Base-by-base conservation (phyloP, 2,797 vertebrate genomes). In the Rhinogobio ventralis region DNA sequence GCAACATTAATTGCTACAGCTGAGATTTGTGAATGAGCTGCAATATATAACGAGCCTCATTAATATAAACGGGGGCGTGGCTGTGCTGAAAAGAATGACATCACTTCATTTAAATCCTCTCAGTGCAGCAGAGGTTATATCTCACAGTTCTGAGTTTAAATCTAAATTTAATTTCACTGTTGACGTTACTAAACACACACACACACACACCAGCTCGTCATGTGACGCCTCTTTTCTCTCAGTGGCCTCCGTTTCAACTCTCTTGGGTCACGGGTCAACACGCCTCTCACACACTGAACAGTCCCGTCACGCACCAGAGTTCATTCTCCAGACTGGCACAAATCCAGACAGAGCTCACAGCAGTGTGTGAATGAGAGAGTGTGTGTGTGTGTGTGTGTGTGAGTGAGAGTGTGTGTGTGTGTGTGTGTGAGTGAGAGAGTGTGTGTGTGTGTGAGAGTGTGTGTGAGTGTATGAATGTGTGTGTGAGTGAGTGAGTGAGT, bases 161-260 rank as follows among this genome's bases (percentile, higher is more conserved):
- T 49, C 46, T 17, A 17, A 49, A 49, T 1, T 5, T 49, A 2
- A 49, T 17, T 49, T 49, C 46, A 17, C 46, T 49, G 46, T 49
- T 49, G 46, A 15, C 19, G 19, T 20, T 53, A 1, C 51, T 20
- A 20, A 49, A 49, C 15, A 17, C 15, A 49, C 49, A 51, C 55
- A 55, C 64, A 66, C 64, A 67, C 30, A 36, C 67, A 42, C 36
- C 11, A 45, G 39, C 23, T 57, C 0, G 23, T 69, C 39, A 71
- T 46, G 68, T 25, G 39, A n/a, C 0, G 1, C 39, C 7, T 71
- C 39, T 25, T 15, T 45, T 45, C 51, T 53, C 17, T 53, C 42
- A 1, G 83, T 93, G 93, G 90, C 94, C 94, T 94, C 90, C 51
- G 82, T 92, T 93, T 95, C 92, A 95, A 94, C 94, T 89, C 88